phyloP scores from a whole-genome alignment of 2,888 invertebrate genomes.

The Oscheius onirici region DNA sequence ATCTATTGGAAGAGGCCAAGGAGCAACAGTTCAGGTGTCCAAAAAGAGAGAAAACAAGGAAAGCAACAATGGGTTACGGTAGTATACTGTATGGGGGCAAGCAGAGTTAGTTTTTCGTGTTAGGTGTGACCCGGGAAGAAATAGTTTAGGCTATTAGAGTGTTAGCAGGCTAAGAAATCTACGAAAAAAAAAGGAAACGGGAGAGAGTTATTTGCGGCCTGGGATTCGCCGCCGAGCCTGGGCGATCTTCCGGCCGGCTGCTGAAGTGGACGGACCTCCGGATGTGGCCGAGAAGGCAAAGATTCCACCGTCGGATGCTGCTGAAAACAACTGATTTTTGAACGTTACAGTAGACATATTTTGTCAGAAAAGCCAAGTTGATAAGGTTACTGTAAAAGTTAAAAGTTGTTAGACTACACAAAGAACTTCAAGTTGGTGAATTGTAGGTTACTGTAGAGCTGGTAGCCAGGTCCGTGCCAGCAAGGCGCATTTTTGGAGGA shows the following conservation, averaged over 20 bases:
- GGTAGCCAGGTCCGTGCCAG: too few species aligned
- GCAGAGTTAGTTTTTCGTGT: background rate
- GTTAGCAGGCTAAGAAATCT: background rate
- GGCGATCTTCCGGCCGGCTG: conserved; percentile 11
- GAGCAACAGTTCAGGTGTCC: background rate
- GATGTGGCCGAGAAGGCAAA: conserved; percentile 12
- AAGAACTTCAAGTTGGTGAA: too few species aligned
- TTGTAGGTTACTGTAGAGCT: too few species aligned
- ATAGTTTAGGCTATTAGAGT: background rate
- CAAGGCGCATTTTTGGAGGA: too few species aligned
- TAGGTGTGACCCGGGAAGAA: background rate
- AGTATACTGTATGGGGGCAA: background rate
- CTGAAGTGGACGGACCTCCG: background rate
- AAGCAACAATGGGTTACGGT: too few species aligned
- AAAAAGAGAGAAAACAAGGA: too few species aligned
- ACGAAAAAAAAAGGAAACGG: too few species aligned
- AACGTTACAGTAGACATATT: background rate
- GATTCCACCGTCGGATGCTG: background rate
- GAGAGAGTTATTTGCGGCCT: background rate
- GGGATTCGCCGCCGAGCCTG: conserved; percentile 8
- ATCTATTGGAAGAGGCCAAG: background rate
- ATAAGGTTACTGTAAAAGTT: too few species aligned
- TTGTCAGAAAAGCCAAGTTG: too few species aligned
- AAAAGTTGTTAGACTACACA: too few species aligned
- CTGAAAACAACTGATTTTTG: background rate